Conservation (phyloP, 2,113 vertebrate genomes). For the Leucosticte australis region DNA sequence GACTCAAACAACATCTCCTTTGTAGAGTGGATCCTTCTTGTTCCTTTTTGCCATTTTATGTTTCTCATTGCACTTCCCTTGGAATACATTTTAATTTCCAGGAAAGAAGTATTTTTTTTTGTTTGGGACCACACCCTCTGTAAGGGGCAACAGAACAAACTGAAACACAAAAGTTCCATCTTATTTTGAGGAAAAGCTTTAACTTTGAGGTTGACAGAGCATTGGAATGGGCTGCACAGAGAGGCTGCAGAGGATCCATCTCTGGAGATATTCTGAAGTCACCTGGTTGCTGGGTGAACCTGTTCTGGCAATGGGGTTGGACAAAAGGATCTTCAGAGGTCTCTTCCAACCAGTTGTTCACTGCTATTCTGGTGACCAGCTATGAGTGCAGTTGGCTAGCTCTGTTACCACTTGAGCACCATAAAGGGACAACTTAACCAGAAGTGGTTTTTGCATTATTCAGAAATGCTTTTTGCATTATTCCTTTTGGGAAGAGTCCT, state of each 20-base stretch:
- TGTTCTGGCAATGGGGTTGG: not conserved
- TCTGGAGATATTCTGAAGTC: not conserved
- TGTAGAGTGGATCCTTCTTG: not conserved
- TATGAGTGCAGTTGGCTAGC: not conserved
- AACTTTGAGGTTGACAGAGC: not conserved
- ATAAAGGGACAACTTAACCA: not conserved
- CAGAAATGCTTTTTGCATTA: not conserved
- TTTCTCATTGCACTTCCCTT: not conserved
- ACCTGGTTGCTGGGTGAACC: not conserved
- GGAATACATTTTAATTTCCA: not conserved
- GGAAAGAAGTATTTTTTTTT: not conserved
- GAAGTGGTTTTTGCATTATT: not conserved
- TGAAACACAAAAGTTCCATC: not conserved
- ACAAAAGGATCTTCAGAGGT: not conserved
- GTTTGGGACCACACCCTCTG: not conserved
- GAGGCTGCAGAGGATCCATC: not conserved
- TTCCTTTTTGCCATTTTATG: not conserved
- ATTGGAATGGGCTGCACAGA: not conserved
- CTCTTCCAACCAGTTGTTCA: not conserved
- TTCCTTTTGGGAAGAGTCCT: not conserved
- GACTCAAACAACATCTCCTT: not conserved
- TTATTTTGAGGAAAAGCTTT: not conserved
- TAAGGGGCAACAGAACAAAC: not conserved
- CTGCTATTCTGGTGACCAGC: not conserved
- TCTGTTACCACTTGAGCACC: not conserved